Evolutionary conservation across 2,888 invertebrate species (phyloP), one percentile per base, ranked within the genome.

Genomic region (Petrophora chlorosata): DNA sequence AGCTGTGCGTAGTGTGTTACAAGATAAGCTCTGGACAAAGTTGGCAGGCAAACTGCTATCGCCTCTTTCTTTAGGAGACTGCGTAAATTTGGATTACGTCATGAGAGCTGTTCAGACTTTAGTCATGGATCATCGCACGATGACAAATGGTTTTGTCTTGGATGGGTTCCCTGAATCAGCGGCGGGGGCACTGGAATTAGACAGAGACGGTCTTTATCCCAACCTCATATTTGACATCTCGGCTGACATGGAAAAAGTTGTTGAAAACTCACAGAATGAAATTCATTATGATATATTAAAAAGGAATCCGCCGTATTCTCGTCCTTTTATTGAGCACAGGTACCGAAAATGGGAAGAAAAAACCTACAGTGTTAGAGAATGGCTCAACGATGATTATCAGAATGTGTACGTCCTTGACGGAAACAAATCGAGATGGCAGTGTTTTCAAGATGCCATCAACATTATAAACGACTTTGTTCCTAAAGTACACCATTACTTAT

Each of bases 111-210:
- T 94, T 8, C 91, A 92, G 70, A 87, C 89, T 29, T 77, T 85
- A 23, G 73, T 85, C 23, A 83, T 91, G 35, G 91, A 92, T 71
- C 77, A 85, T 38, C 82, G 82, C 39, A 77, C 83, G 5, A 63
- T 79, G 2, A 89, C 92, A 1, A 90, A 91, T 61, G 94, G 94
- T n/a, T 86, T 90, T 64, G 73, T 94, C 8, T 82, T 92, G 41
- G 94, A 94, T 66, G 94, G 93, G 0, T 92, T 93, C 71, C 94
- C 93, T 3, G 79, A 84, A 43, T 79, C 76, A 13, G 75, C 87
- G n/a, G 65, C 79, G 29, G 92, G 93, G 70, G 82, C 90, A 7
- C 77, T 81, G 56, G 81, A 89, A 59, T 70, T 94, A 12, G 75
- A 79, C 2, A 83, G 81, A 57, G 49, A 84, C 13, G 92, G 92